Conservation (phyloP, 64 coral and sea anemone genomes). For the Porites lutea region DNA sequence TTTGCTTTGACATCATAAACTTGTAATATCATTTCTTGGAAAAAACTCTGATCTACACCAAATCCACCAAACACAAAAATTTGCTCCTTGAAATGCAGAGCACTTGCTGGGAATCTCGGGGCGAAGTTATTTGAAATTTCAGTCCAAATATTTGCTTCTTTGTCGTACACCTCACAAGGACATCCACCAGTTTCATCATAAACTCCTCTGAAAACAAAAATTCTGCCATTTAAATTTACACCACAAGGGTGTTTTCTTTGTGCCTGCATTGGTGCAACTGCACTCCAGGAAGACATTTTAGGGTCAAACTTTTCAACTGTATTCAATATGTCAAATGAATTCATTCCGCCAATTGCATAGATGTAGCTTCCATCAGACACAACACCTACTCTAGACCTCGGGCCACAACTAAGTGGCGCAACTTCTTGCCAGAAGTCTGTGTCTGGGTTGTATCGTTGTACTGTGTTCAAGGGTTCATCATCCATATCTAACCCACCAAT, state of each 20-base stretch:
- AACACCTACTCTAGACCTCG: slow-evolving; percentile 56
- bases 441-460: slow-evolving; percentile 39
- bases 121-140: neutral
- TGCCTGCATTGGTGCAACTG: slow-evolving; percentile 36
- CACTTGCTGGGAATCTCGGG: slow-evolving; percentile 5
- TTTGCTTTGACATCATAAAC: neutral
- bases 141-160: neutral
- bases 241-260: slow-evolving; percentile 33
- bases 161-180: slow-evolving; percentile 63
- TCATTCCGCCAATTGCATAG: slow-evolving; percentile 65
- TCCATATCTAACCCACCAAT: slow-evolving; percentile 65
- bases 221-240: slow-evolving; percentile 20
- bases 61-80: neutral
- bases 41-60: neutral
- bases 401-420: slow-evolving; percentile 12
- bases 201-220: slow-evolving; percentile 66
- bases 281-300: slow-evolving; percentile 38
- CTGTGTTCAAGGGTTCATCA: neutral
- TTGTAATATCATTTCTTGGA: neutral
- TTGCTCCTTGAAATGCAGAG: neutral
- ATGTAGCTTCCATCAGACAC: slow-evolving; percentile 66
- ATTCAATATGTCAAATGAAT: slow-evolving; percentile 32
- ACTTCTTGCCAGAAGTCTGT: slow-evolving; percentile 40
- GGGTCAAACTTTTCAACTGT: slow-evolving; percentile 66
- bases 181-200: neutral